Base-by-base conservation (phyloP, 2,888 invertebrate species). In the Anorthoa munda region DNA sequence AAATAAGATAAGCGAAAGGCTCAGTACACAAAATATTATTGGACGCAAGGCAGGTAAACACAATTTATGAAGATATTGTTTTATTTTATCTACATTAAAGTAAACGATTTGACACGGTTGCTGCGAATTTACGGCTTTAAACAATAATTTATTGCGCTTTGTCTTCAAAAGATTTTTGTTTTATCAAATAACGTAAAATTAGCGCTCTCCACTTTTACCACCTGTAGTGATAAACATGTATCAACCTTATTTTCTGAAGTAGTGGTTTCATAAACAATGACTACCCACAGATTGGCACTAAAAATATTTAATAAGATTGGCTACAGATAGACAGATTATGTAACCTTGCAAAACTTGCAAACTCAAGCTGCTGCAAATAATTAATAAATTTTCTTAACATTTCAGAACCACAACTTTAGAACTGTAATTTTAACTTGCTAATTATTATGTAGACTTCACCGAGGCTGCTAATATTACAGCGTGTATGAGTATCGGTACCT, bases 1-100 rank as follows among this genome's bases (percentile, higher is more conserved):
- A 77, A 82, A 82, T 46, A 77, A 73, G 73, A 74, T 74, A 83
- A 77, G 77, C 63, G 72, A 69, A 85, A 75, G 68, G 66, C 65
- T 66, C 31, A 56, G 55, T 71, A 53, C 53, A 74, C 39, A 76
- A 85, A 72, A 72, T 74, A 64, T 76, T 79, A 85, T 82, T 79
- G 64, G 71, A 65, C 64, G 50, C 72, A 72, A 75, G 71, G 45
- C 59, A 71, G 72, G 73, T 81, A 72, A 81, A 83, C 26, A 76
- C 75, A 75, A 78, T 82, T 82, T 81, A 75, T 77, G 69, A 64
- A 66, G 80, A 71, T 75, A 69, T 61, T 60, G 69, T 78, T 73
- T 78, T 78, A 66, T 83, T 78, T 71, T 76, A 77, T 76, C 61
- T 82, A 58, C 64, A 73, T 77, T 71, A 59, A 50, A 46, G 63